Evolutionary conservation across 2,113 vertebrate species (phyloP).

Genomic region (Pycnonotus jocosus): DNA sequence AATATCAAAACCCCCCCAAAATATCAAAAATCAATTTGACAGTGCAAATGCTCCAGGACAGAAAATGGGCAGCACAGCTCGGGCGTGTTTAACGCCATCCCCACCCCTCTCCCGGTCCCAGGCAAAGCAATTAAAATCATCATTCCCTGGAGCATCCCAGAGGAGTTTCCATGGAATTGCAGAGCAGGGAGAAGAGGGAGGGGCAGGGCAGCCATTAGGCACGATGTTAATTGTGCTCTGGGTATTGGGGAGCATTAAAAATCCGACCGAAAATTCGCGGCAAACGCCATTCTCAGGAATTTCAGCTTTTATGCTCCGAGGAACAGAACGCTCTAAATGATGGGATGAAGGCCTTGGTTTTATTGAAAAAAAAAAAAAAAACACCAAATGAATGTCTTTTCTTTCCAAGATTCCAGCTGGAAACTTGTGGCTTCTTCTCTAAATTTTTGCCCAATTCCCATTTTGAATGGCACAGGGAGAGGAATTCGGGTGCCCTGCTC

Average conservation of each 20-base stretch:
- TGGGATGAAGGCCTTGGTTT: background rate
- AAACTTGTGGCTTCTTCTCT: background rate
- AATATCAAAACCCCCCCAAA: background rate
- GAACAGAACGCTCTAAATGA: background rate
- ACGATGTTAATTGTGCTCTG: slow-evolving; percentile 45
- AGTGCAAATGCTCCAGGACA: background rate
- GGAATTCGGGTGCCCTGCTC: background rate
- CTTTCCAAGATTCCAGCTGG: background rate
- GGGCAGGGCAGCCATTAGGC: slow-evolving; percentile 52
- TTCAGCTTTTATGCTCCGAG: slow-evolving; percentile 24
- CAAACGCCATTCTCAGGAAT: slow-evolving; percentile 47
- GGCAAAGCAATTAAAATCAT: slow-evolving; percentile 34
- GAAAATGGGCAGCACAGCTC: background rate
- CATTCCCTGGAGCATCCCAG: slow-evolving; percentile 34
- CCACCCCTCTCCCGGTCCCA: background rate
- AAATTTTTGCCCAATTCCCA: background rate
- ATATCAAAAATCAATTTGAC: background rate
- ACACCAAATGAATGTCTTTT: background rate
- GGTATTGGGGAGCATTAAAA: slow-evolving; percentile 51
- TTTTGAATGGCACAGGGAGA: background rate
- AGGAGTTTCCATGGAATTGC: slow-evolving; percentile 14
- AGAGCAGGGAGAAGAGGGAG: background rate
- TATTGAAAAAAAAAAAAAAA: background rate
- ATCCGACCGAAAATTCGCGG: slow-evolving; percentile 28
- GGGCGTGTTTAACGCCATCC: background rate